phyloP scores from a whole-genome alignment of 2,113 vertebrate species.

The Cephalopholis sonnerati region DNA sequence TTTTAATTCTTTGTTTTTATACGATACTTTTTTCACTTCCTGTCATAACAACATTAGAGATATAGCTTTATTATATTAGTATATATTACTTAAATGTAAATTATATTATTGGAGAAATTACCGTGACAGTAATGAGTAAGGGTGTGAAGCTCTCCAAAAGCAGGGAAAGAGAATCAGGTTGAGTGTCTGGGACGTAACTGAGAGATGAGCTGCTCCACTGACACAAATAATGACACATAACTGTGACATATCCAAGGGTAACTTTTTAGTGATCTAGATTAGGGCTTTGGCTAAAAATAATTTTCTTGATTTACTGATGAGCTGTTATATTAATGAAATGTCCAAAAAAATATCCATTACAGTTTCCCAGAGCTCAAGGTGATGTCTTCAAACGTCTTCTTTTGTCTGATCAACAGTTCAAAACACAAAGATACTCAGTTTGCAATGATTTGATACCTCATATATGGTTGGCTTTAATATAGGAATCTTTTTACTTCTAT shows the following conservation, averaged over 20 bases:
- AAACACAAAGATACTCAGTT: conserved; percentile 6
- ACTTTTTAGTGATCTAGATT: neutral
- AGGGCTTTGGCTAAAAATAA: neutral
- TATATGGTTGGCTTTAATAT: too few species aligned
- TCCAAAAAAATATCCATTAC: neutral
- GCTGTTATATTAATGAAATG: neutral
- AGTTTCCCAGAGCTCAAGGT: neutral
- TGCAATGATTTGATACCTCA: neutral
- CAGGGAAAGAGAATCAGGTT: neutral
- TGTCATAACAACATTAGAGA: neutral
- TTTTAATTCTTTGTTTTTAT: neutral
- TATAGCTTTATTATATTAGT: neutral
- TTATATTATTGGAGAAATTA: neutral
- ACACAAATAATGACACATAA: conserved; percentile 1
- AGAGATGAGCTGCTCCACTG: conserved; percentile 10
- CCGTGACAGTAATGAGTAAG: neutral
- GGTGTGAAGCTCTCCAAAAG: neutral
- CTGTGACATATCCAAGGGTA: neutral
- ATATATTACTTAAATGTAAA: neutral
- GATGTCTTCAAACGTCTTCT: neutral
- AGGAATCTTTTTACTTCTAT: too few species aligned
- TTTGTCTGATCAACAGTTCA: neutral
- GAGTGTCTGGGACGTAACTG: neutral
- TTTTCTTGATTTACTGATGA: neutral
- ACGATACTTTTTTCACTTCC: neutral